Conservation (phyloP, 1,140 invertebrate species). For the Saccostrea echinata region DNA sequence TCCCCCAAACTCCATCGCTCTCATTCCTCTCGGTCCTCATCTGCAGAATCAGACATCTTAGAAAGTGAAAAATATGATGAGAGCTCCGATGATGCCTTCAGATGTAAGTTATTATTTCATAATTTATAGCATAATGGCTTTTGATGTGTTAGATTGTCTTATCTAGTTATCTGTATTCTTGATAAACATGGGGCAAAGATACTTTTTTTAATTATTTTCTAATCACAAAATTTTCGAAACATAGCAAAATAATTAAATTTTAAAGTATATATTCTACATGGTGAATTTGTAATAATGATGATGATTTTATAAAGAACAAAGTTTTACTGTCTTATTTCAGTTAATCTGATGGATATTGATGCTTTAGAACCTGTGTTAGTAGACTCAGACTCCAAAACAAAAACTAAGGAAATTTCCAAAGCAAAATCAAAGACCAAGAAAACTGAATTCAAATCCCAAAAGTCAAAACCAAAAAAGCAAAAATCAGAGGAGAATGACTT, state of each 20-base stretch:
- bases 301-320: neutral
- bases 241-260: neutral
- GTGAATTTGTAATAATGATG: no score
- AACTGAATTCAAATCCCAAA: slow-evolving; percentile 48
- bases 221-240: neutral
- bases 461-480: slow-evolving; percentile 40
- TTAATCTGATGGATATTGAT: slow-evolving; percentile 67
- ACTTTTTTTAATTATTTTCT: neutral
- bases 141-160: no score
- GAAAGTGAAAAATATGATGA: slow-evolving; percentile 55
- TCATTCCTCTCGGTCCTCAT: slow-evolving; percentile 5
- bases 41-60: slow-evolving; percentile 60
- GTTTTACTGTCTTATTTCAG: slow-evolving; percentile 41
- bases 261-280: no score
- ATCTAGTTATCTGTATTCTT: no score
- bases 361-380: slow-evolving; percentile 59
- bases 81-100: slow-evolving; percentile 57
- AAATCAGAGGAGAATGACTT: slow-evolving; percentile 53
- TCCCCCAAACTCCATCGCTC: slow-evolving; percentile 12
- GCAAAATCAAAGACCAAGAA: slow-evolving; percentile 42
- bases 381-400: slow-evolving; percentile 38
- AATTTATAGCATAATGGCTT: no score
- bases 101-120: slow-evolving; percentile 41
- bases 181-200: no score
- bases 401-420: slow-evolving; percentile 39